Percentiles rank a stretch among this genome's conserved stretches.
phyloP scores from a whole-genome alignment of 2,888 invertebrate genomes.

The Dolomedes plantarius region DNA sequence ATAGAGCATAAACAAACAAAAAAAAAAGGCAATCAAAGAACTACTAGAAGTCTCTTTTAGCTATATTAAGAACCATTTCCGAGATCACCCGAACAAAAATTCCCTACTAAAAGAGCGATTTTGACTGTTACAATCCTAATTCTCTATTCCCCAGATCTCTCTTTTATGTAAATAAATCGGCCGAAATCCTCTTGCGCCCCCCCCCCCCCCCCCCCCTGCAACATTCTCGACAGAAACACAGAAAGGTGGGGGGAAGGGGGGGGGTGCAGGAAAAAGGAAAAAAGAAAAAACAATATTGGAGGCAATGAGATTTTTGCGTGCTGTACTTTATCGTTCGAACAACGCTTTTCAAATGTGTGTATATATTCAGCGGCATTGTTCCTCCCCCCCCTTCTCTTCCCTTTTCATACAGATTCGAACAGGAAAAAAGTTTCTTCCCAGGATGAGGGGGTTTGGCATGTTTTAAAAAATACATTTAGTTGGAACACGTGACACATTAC shows the following conservation, averaged over 20 bases:
- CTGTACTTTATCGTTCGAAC: constrained; percentile 62
- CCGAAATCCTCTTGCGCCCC: not conserved
- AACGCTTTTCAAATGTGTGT: constrained; percentile 40
- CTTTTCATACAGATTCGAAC: not conserved
- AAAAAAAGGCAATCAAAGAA: too few species aligned
- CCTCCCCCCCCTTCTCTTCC: not conserved
- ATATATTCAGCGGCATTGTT: constrained; percentile 57
- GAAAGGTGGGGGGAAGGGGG: constrained; percentile 8
- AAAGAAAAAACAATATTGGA: constrained; percentile 28
- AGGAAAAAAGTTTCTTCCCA: not conserved
- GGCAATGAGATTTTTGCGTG: constrained; percentile 71
- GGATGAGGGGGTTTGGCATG: constrained; percentile 9
- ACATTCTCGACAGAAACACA: constrained; percentile 4
- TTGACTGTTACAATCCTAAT: not conserved
- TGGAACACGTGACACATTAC: constrained; percentile 61
- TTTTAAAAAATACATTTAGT: constrained; percentile 66
- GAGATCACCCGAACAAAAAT: not conserved
- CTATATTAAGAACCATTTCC: too few species aligned
- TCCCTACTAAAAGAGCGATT: not conserved
- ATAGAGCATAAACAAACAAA: too few species aligned
- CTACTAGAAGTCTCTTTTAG: too few species aligned
- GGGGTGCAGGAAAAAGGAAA: not conserved
- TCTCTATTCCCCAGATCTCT: not conserved
- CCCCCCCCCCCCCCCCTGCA: constrained; percentile 15
- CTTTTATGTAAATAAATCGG: constrained; percentile 60